phyloP scores from a whole-genome alignment of 2,113 vertebrate genomes.

The Esox niger region DNA sequence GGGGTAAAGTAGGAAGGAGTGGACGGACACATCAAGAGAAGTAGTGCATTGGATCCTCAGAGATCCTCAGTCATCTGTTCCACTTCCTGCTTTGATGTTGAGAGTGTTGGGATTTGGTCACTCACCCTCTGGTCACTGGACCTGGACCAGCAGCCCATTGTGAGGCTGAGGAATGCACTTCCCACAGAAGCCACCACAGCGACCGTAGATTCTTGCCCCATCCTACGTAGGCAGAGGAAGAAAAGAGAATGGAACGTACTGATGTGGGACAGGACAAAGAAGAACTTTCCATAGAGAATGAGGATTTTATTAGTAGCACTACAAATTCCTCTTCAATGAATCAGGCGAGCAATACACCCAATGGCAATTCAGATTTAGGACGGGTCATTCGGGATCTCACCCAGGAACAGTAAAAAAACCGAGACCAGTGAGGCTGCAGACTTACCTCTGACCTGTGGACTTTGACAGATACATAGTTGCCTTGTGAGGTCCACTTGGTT shows the following conservation, averaged over 20 bases:
- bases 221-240: constrained; percentile 74
- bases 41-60: constrained; percentile 23
- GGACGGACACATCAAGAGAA: constrained; percentile 20
- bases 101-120: constrained; percentile 34
- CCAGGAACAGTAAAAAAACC: too few species aligned
- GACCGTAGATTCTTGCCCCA: constrained; percentile 89
- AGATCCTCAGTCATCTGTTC: constrained; percentile 9
- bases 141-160: constrained; percentile 82
- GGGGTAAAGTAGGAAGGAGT: constrained; percentile 15
- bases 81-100: constrained; percentile 14
- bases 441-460: constrained; percentile 90
- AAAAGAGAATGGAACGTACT: constrained; percentile 36
- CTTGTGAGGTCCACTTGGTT: constrained; percentile 88
- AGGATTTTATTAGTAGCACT: constrained; percentile 43
- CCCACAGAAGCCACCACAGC: constrained; percentile 95
- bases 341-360: constrained; percentile 28
- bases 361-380: constrained; percentile 12
- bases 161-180: constrained; percentile 87
- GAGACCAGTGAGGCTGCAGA: background rate
- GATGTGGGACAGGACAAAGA: constrained; percentile 43
- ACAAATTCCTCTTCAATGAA: constrained; percentile 50
- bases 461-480: constrained; percentile 84
- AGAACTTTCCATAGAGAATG: constrained; percentile 28
- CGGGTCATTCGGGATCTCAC: background rate
- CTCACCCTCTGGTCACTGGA: constrained; percentile 70